A percentile compares a stretch with the other conserved stretches of the same genome.
Evolutionary conservation across 2,888 invertebrate genomes (phyloP).

Genomic region (Nemoura dubitans): DNA sequence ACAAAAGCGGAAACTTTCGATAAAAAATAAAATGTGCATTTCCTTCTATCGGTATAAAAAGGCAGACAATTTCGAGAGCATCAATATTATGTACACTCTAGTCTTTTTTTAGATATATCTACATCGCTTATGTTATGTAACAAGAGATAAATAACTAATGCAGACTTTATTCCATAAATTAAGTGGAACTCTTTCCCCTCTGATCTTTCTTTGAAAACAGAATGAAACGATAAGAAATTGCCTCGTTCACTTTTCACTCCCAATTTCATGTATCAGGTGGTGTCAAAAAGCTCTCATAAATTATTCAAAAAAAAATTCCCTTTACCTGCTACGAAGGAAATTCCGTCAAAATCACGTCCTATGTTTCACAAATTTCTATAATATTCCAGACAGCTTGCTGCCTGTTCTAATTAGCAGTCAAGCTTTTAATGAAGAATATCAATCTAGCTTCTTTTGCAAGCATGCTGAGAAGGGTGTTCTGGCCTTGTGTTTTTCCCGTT

Average conservation of each 20-base stretch:
- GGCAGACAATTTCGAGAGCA: neutral
- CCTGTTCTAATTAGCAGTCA: neutral
- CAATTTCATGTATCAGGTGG: neutral
- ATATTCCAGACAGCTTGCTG: neutral
- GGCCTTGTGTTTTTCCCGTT: neutral
- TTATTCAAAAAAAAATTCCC: neutral
- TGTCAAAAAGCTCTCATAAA: neutral
- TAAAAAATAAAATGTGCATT: conserved; percentile 23
- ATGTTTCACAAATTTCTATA: neutral
- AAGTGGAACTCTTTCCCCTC: neutral
- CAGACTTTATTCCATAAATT: neutral
- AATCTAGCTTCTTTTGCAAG: neutral
- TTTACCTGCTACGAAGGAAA: neutral
- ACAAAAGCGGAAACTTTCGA: conserved; percentile 23
- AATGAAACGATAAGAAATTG: neutral
- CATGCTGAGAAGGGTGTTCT: neutral
- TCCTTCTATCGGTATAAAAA: conserved; percentile 9
- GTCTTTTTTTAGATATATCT: neutral
- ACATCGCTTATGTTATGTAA: neutral
- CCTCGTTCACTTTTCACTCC: neutral
- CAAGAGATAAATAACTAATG: conserved; percentile 7
- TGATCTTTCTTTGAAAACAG: neutral
- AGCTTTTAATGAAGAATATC: neutral
- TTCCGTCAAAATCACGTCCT: neutral
- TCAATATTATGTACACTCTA: neutral